Evolutionary conservation across 2,113 vertebrate species (phyloP), one percentile per base, ranked within the genome.

Genomic region (Osmerus eperlanus): DNA sequence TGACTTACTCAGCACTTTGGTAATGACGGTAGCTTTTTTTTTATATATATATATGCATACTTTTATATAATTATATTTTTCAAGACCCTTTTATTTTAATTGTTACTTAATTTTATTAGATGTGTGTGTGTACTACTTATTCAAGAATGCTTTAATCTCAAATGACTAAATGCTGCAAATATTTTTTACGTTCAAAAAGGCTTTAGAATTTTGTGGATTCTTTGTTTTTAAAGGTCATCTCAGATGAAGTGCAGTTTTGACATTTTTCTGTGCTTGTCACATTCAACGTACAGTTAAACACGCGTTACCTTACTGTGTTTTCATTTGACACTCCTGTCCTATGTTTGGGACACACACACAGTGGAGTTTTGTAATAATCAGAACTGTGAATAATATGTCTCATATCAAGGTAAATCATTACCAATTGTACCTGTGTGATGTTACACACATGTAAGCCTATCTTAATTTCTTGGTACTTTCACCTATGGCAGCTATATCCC

Each of bases 1-100:
- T 56, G 70, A 83, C 60, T 79, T 79, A 80, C 58, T 60, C n/a
- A 74, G 90, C 90, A 91, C 90, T 91, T 91, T 90, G 47, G 77
- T 58, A 75, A 36, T 59, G 65, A 68, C 47, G 70, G 5, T 3
- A 77, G 6, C 55, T 74, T 81, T 76, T 77, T 68, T 58, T 65
- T 56, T 58, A 18, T 54, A 32, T 66, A 47, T 66, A 47, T 51
- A n/a, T n/a, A 71, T 67, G 15, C 55, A 83, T 76, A 77, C 71
- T 53, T 18, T 56, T 70, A 67, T 70, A 72, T 41, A 68, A 73
- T 23, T 59, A 59, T 74, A 71, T 82, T 77, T 84, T 79, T 82
- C 56, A 59, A 75, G 60, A 71, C 52, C 58, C 63, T 32, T 71
- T 75, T 76, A 72, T 82, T 79, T 83, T 76, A 81, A 83, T 47